These are phyloP conservation scores for Bimastos eiseni DNA, from an alignment of 2,888 invertebrate genomes.

Conservation along the genomic window DNA sequence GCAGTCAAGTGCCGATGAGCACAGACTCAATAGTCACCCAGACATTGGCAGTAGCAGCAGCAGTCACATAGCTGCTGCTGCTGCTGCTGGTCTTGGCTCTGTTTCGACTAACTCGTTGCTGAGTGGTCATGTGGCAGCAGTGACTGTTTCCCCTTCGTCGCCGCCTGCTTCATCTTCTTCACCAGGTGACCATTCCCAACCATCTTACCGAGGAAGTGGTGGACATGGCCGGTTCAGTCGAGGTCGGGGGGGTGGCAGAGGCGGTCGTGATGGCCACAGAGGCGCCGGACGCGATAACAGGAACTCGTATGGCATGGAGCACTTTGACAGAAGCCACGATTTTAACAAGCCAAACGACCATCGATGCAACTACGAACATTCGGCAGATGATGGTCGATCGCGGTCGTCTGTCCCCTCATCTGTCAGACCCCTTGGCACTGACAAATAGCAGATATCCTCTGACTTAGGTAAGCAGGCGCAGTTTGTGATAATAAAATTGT, in stretches of 20 bases:
- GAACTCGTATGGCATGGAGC: neutral
- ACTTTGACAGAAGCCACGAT: neutral
- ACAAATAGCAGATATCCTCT: constrained; percentile 15
- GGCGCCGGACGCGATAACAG: constrained; percentile 10
- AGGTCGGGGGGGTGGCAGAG: neutral
- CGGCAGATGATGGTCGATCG: neutral
- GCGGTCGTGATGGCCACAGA: neutral
- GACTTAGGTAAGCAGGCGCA: neutral
- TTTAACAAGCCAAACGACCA: neutral
- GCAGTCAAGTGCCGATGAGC: neutral
- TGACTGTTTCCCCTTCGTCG: neutral
- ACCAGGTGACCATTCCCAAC: neutral
- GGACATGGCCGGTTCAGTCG: neutral
- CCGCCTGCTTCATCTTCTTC: constrained; percentile 15
- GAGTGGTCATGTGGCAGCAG: constrained; percentile 2
- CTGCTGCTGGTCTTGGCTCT: neutral
- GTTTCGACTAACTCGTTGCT: neutral
- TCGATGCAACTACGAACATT: neutral
- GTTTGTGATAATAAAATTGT: constrained; percentile 16
- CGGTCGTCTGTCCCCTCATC: neutral
- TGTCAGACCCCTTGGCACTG: neutral
- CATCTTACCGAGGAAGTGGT: constrained; percentile 2
- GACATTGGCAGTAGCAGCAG: neutral
- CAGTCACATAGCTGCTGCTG: neutral
- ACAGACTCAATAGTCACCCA: neutral